phyloP scores from a whole-genome alignment of 2,888 invertebrate species.

The Monopis laevigella region DNA sequence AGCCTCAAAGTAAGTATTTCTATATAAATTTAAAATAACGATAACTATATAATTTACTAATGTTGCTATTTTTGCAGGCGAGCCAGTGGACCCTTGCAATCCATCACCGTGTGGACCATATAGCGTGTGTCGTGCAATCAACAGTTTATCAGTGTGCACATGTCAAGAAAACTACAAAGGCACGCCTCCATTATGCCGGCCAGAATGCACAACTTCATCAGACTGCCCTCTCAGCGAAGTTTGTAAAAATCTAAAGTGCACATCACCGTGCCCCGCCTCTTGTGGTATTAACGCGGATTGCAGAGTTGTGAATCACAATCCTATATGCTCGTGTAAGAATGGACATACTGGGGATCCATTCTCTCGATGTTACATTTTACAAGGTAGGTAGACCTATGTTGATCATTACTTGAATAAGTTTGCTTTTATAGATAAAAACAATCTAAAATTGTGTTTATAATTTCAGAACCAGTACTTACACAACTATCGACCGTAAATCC shows the following conservation, averaged over 20 bases:
- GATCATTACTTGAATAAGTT: constrained; percentile 38
- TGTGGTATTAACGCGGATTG: constrained; percentile 78
- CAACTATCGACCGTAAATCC: constrained; percentile 53
- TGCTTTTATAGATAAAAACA: constrained; percentile 18
- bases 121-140: constrained; percentile 67
- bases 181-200: constrained; percentile 74
- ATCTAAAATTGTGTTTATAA: constrained; percentile 23
- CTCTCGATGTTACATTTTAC: constrained; percentile 60
- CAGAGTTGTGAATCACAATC: constrained; percentile 75
- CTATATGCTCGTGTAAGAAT: constrained; percentile 73
- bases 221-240: constrained; percentile 73
- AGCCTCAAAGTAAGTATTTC: constrained; percentile 62
- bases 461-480: constrained; percentile 35
- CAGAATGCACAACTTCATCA: constrained; percentile 74
- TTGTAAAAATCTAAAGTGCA: constrained; percentile 76
- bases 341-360: constrained; percentile 73
- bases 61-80: constrained; percentile 27
- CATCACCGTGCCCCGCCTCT: constrained; percentile 75
- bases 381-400: constrained; percentile 27
- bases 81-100: constrained; percentile 56
- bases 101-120: constrained; percentile 86
- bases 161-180: constrained; percentile 74
- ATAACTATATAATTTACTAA: not conserved
- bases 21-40: not conserved
- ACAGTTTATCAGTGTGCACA: constrained; percentile 74